Evolutionary conservation across 2,888 invertebrate genomes (phyloP).

Genomic region (Trisateles emortualis): DNA sequence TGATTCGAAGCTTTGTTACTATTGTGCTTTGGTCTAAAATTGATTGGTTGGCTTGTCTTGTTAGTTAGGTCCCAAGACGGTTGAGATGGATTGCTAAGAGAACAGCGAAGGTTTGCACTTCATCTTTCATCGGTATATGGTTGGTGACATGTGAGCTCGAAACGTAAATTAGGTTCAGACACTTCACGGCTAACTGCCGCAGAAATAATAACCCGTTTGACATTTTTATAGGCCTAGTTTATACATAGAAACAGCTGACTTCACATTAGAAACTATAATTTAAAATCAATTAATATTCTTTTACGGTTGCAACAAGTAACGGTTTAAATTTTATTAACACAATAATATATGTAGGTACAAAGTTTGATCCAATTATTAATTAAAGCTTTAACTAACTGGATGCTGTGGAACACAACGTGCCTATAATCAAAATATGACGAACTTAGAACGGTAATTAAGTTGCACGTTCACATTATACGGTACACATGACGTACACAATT

Average conservation of each 20-base stretch:
- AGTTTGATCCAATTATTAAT: background rate
- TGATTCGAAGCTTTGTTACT: conserved; percentile 54
- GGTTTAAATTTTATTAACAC: too few relatives aligned
- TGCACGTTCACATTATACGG: conserved; percentile 35
- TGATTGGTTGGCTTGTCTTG: conserved; percentile 51
- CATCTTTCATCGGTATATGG: conserved; percentile 53
- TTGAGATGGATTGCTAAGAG: conserved; percentile 56
- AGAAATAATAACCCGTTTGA: conserved; percentile 6
- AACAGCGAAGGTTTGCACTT: conserved; percentile 52
- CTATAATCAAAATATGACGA: conserved; percentile 9
- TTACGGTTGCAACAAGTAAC: too few relatives aligned
- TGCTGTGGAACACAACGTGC: background rate
- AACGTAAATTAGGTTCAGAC: conserved; percentile 46
- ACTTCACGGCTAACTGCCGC: conserved; percentile 5
- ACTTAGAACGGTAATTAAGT: conserved; percentile 42
- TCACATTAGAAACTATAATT: too few relatives aligned
- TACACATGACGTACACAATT: conserved; percentile 43
- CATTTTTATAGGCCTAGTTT: background rate
- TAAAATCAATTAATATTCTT: too few relatives aligned
- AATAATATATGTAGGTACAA: background rate
- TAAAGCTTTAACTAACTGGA: conserved; percentile 1
- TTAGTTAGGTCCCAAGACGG: conserved; percentile 52
- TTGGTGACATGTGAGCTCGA: conserved; percentile 38
- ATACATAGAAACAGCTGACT: background rate
- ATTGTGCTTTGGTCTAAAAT: conserved; percentile 53